Conservation (phyloP, 2,888 invertebrate species). For the Caenorhabditis wallacei region DNA sequence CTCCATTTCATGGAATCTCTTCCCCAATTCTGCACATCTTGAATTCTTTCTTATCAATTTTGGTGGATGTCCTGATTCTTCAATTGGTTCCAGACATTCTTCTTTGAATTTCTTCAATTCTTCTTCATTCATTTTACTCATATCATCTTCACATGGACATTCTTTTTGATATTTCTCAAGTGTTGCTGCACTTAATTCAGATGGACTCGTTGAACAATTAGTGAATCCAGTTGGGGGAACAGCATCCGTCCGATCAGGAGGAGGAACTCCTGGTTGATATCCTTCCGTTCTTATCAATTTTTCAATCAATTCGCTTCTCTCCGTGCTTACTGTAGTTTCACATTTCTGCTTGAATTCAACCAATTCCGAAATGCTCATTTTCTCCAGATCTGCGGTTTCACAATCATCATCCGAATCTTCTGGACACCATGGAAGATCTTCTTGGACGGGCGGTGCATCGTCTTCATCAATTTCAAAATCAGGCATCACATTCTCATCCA, state of each 20-base stretch:
- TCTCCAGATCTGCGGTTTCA: conserved; percentile 33
- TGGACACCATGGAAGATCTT: conserved; percentile 57
- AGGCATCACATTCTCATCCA: conserved; percentile 50
- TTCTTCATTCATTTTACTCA: conserved; percentile 23
- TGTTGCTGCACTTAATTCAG: conserved; percentile 9
- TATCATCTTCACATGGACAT: conserved; percentile 55
- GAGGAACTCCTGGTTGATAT: background rate
- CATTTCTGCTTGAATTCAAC: conserved; percentile 35
- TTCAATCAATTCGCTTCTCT: conserved; percentile 22
- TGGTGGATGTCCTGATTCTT: conserved; percentile 25
- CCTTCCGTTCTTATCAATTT: conserved; percentile 30
- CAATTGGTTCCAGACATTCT: conserved; percentile 40
- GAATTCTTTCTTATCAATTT: conserved; percentile 25
- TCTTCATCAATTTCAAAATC: conserved; percentile 54
- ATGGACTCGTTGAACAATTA: conserved; percentile 35
- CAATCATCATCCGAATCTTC: conserved; percentile 43
- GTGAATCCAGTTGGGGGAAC: conserved; percentile 25
- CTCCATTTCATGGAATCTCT: conserved; percentile 23
- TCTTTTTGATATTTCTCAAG: conserved; percentile 32
- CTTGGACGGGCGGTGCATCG: conserved; percentile 13
- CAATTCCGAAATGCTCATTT: conserved; percentile 11
- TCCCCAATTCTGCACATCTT: conserved; percentile 27
- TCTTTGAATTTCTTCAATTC: conserved; percentile 33
- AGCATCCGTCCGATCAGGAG: conserved; percentile 6
- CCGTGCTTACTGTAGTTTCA: conserved; percentile 18